Percentiles rank a stretch among this genome's conserved stretches.
These are phyloP conservation scores for Ictalurus furcatus DNA, from an alignment of 2,113 vertebrate genomes.

Conservation along the genomic window DNA sequence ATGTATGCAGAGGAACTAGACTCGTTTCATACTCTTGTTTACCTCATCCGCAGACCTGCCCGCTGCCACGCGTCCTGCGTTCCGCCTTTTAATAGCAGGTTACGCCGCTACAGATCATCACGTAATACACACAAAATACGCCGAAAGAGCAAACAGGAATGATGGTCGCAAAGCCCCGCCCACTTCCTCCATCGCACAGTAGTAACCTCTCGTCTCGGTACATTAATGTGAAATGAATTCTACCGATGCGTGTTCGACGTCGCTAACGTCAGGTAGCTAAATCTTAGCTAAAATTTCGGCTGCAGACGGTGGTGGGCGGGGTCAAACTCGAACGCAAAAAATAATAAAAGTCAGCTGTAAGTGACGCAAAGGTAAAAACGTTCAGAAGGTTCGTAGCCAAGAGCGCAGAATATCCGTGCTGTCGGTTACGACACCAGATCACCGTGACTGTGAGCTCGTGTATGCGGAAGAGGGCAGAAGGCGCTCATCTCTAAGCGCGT, in stretches of 20 bases:
- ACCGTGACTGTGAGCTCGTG: background rate
- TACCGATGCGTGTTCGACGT: too few species aligned
- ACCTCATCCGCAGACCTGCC: slow-evolving; percentile 40
- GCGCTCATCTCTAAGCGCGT: background rate
- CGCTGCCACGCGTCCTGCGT: background rate
- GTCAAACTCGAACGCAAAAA: too few species aligned
- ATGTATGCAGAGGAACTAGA: background rate
- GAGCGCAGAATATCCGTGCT: background rate
- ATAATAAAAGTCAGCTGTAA: too few species aligned
- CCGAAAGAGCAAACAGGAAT: background rate
- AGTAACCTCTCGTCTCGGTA: background rate
- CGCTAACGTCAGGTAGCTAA: background rate
- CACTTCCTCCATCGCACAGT: background rate
- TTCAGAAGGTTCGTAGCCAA: background rate
- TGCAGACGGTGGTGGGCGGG: background rate
- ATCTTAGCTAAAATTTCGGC: background rate
- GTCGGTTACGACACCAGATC: too few species aligned
- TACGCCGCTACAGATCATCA: background rate
- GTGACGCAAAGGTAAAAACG: too few species aligned
- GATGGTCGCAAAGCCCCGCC: background rate
- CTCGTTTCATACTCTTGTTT: slow-evolving; percentile 1
- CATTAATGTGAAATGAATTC: too few species aligned
- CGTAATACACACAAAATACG: background rate
- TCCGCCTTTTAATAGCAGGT: background rate
- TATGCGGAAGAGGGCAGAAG: background rate